Evolutionary conservation across 2,888 invertebrate genomes (phyloP), one percentile per base, ranked within the genome.

Genomic region (Cotesia congregata): DNA sequence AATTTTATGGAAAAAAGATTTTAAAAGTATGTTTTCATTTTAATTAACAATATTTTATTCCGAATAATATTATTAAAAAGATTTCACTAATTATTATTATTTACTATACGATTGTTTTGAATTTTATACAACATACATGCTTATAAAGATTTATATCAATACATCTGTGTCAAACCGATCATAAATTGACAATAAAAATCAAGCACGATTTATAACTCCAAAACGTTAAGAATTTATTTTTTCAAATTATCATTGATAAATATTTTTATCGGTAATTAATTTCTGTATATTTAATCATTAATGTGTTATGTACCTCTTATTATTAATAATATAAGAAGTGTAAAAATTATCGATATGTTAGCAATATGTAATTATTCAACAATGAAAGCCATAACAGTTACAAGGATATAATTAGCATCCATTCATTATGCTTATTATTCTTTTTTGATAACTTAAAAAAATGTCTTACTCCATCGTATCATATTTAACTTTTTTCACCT

Each of bases 401-500:
- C 12, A 50, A 12, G 50, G 6, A 50, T 50, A 50, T 12, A 50
- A 50, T 50, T 50, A 50, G 38, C 5, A 7, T 60, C 59, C 65
- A 30, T 40, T 40, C n/a, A 15, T 62, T 50, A 74, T 67, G 62
- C 60, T 74, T 69, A 17, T 41, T 62, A 39, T 41, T 15, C n/a
- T 75, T 62, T 77, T 50, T 69, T 64, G 62, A 30, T 69, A 40
- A 39, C 6, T 67, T 5, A 59, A 62, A 39, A 67, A 40, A 59
- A 17, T 7, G 64, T n/a, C 82, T 91, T 93, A 96, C 90, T 96
- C 95, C 96, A 97, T 97, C 9, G 95, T 96, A 86, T 96, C 96
- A 87, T 97, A 97, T 86, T 97, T 96, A 1, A 97, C 95, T 89
- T 96, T 96, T 91, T 96, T 96, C 69, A 96, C 93, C 89, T 96